Evolutionary conservation across 2,113 vertebrate genomes (phyloP).

Genomic region (Equus przewalskii): DNA sequence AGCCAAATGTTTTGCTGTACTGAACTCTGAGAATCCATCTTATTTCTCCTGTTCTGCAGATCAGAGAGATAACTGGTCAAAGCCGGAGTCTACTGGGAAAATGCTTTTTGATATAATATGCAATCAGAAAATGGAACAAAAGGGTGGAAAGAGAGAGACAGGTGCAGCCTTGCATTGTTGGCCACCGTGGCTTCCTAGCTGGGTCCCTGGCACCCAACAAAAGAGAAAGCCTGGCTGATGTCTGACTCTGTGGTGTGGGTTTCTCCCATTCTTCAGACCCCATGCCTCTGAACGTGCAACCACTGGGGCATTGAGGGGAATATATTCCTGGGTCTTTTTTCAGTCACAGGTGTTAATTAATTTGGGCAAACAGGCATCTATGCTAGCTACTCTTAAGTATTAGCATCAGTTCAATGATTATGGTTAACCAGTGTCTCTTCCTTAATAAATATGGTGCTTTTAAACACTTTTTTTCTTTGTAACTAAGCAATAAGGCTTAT

Average conservation of each 20-base stretch:
- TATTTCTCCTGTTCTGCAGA: not conserved
- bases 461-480: not conserved
- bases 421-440: not conserved
- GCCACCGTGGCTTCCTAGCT: rapidly evolving
- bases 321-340: not conserved
- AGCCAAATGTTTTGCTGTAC: not conserved
- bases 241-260: not conserved
- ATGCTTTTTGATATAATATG: not conserved
- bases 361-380: not conserved
- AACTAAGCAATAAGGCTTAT: not conserved
- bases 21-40: not conserved
- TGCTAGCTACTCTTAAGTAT: not conserved
- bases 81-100: not conserved
- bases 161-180: not conserved
- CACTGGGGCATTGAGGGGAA: rapidly evolving
- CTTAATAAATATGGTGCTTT: not conserved
- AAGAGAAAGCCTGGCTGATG: not conserved
- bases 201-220: not conserved
- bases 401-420: not conserved
- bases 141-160: not conserved
- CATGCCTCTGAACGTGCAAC: not conserved
- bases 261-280: not conserved
- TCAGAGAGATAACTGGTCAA: not conserved
- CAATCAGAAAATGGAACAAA: not conserved
- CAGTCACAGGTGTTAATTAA: not conserved